Evolutionary conservation across 2,797 vertebrate genomes (phyloP).

Genomic region (Melopsittacus undulatus): DNA sequence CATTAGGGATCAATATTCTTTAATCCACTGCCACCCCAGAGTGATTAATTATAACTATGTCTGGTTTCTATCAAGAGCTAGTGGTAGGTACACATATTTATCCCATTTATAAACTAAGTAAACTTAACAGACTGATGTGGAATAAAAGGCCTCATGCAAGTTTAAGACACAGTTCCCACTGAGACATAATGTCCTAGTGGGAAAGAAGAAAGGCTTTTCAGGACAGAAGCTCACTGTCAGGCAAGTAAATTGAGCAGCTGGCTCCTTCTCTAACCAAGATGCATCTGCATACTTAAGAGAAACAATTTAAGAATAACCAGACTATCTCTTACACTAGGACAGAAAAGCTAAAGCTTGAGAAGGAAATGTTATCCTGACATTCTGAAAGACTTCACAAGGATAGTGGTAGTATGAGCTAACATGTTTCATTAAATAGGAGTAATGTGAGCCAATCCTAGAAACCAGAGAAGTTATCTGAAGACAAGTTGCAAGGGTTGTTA

Average conservation of each 20-base stretch:
- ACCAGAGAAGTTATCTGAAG: background rate
- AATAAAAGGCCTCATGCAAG: background rate
- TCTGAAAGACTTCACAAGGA: background rate
- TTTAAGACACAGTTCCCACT: background rate
- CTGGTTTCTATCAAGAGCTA: background rate
- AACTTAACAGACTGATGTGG: background rate
- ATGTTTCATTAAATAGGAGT: background rate
- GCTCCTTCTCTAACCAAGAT: background rate
- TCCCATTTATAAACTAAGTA: slow-evolving; percentile 14
- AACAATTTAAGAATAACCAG: background rate
- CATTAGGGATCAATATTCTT: slow-evolving; percentile 15
- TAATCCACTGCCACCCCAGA: slow-evolving; percentile 27
- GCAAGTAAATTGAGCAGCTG: background rate
- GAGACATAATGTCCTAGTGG: background rate
- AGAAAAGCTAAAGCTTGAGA: background rate
- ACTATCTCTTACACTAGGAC: background rate
- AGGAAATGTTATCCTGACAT: background rate
- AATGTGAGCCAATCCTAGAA: background rate
- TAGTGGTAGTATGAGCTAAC: background rate
- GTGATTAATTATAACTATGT: slow-evolving; percentile 13
- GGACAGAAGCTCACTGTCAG: background rate
- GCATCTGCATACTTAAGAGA: background rate
- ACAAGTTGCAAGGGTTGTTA: background rate
- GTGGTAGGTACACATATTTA: slow-evolving; percentile 25
- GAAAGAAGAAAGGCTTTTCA: slow-evolving; percentile 8